Evolutionary conservation across 2,888 invertebrate genomes (phyloP).

Genomic region (Habroteleia sp.): DNA sequence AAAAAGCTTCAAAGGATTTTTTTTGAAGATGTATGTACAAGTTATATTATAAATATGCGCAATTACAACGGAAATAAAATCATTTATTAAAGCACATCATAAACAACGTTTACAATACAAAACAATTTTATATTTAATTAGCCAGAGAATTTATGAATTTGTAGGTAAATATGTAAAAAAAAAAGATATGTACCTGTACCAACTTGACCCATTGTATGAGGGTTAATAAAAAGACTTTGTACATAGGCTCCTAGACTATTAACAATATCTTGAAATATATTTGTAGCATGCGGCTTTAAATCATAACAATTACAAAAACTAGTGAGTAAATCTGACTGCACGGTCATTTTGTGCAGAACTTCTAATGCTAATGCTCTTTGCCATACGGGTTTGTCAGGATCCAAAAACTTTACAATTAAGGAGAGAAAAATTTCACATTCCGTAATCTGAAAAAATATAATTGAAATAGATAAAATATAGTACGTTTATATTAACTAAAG

Average conservation of each 20-base stretch:
- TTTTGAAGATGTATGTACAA: neutral
- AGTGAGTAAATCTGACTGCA: slow-evolving; percentile 92
- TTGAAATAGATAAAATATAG: too few species aligned
- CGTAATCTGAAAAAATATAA: slow-evolving; percentile 85
- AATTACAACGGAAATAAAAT: too few species aligned
- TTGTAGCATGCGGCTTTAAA: slow-evolving; percentile 95
- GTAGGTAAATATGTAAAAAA: neutral
- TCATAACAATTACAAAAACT: slow-evolving; percentile 98
- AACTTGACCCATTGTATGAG: slow-evolving; percentile 84
- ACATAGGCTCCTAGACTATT: slow-evolving; percentile 96
- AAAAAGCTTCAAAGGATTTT: slow-evolving; percentile 5
- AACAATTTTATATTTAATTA: too few species aligned
- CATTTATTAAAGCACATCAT: too few species aligned
- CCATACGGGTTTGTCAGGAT: slow-evolving; percentile 98
- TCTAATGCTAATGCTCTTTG: slow-evolving; percentile 97
- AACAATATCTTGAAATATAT: slow-evolving; percentile 97
- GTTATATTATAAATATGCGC: too few species aligned
- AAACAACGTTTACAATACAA: too few species aligned
- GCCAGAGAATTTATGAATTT: too few species aligned
- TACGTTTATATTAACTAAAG: too few species aligned
- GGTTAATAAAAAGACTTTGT: slow-evolving; percentile 92
- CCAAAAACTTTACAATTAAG: slow-evolving; percentile 97
- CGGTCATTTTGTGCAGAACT: slow-evolving; percentile 96
- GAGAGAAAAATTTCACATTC: slow-evolving; percentile 99
- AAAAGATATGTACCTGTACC: slow-evolving; percentile 69